A percentile compares a stretch with the other conserved stretches of the same genome.
Evolutionary conservation across 1,140 invertebrate species (phyloP).

Genomic region (Lasaia peninsularis): DNA sequence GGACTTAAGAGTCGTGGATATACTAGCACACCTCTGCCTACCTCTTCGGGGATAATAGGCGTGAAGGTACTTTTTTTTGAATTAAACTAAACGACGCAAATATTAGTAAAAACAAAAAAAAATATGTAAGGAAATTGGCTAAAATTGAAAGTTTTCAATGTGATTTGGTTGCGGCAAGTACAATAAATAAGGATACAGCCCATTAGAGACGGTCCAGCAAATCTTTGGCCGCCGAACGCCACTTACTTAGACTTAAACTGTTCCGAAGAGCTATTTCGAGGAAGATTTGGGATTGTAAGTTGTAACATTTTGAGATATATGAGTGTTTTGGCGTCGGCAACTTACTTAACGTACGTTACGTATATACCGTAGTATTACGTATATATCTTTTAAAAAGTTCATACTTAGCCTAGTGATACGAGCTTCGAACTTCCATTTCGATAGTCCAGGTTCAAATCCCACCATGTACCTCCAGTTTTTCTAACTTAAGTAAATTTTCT

Average conservation of each 20-base stretch:
- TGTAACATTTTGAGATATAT: conserved; percentile 55
- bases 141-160: conserved; percentile 47
- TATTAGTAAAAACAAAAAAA: too few species aligned
- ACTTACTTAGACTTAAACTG: conserved; percentile 76
- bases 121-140: background rate
- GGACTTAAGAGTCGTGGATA: too few species aligned
- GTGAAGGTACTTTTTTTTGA: too few species aligned
- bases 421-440: too few species aligned
- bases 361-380: too few species aligned
- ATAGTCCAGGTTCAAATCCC: too few species aligned
- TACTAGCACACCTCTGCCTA: too few species aligned
- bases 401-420: too few species aligned
- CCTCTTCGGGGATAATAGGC: too few species aligned
- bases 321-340: conserved; percentile 22
- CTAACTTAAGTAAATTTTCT: too few species aligned
- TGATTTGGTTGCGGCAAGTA: conserved; percentile 45
- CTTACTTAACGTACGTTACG: background rate
- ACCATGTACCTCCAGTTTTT: too few species aligned
- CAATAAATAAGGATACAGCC: conserved; percentile 75
- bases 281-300: conserved; percentile 73
- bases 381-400: too few species aligned
- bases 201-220: conserved; percentile 74
- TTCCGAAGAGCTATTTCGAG: conserved; percentile 62
- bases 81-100: conserved; percentile 15
- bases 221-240: conserved; percentile 70